phyloP scores from a whole-genome alignment of 2,113 vertebrate genomes.

The Paramisgurnus dabryanus region DNA sequence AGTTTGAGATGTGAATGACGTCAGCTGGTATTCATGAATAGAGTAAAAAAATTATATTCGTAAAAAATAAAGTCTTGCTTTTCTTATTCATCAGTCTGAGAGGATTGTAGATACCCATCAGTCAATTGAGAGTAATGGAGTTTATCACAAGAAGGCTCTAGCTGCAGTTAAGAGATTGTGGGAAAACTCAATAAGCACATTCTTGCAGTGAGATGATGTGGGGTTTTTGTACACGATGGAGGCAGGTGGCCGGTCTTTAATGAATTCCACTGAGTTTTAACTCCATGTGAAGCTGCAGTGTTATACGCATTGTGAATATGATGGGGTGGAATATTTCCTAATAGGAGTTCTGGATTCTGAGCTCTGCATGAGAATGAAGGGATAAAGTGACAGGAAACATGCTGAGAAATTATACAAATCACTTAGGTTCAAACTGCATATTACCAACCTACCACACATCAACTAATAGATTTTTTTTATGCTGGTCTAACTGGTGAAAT shows the following conservation, averaged over 20 bases:
- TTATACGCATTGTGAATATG: constrained; percentile 26
- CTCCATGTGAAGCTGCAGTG: constrained; percentile 22
- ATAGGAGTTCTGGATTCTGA: not conserved
- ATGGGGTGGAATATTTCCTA: not conserved
- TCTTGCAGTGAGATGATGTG: constrained; percentile 35
- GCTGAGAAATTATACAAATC: constrained; percentile 19
- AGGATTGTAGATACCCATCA: constrained; percentile 36
- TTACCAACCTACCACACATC: not conserved
- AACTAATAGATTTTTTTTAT: no score
- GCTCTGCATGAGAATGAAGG: not conserved
- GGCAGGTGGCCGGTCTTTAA: constrained; percentile 29
- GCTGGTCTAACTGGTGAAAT: no score
- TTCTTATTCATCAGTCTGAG: not conserved
- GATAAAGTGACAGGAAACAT: not conserved
- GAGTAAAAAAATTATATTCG: not conserved
- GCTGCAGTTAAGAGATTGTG: constrained; percentile 1
- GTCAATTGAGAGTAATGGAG: constrained; percentile 16
- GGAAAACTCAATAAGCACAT: constrained; percentile 36
- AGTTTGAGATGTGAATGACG: no score
- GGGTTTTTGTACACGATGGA: not conserved
- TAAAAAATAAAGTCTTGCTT: not conserved
- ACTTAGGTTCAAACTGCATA: not conserved
- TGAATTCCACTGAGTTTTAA: constrained; percentile 47
- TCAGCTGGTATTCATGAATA: no score
- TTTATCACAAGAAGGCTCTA: constrained; percentile 36